Base-by-base conservation (phyloP, 1,140 invertebrate species). In the Nylanderia fulva region DNA sequence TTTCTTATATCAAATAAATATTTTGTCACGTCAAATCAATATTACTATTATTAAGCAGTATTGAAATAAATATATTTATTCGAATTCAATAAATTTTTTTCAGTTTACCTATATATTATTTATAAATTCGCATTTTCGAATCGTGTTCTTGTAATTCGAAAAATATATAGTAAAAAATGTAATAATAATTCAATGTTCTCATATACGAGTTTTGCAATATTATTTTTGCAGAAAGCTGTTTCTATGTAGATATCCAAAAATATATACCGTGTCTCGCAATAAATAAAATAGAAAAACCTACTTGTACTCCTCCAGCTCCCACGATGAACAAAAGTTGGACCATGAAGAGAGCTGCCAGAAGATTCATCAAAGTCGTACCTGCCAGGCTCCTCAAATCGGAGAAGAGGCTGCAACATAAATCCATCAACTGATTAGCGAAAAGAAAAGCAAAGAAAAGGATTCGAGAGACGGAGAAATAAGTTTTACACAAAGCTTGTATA, bases 261-360 rank as follows among this genome's bases (percentile, higher is more conserved):
- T 9, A 33, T 11, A 56, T 45, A 29, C 8, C 54, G 11, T n/a
- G 29, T 39, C 0, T 48, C 18, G 0, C 24, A 27, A 66, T 42
- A 60, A 64, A 77, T 21, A 56, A 33, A 33, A 33, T 33, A 33
- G 36, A 39, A 56, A 88, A 88, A 86, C 85, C 94, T 93, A 96
- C 96, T 94, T 96, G 95, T 86, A 96, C 95, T 36, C 96, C 96
- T 52, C 96, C 96, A n/a, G 96, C 96, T 48, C 96, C 96, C 27
- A 97, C 95, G 74, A 97, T 96, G 93, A 96, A 96, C n/a, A 96
- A 94, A 33, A 97, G 94, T 91, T 97, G 96, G 21, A 96, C 95
- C 95, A 97, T 96, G 92, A 97, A 97, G 18, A 97, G 95, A 15
- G 96, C 95, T 63, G 96, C 96, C 89, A 97, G 92, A 68, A 97